Conservation (phyloP, 2,888 invertebrate genomes). For the Drosophila ustulata region DNA sequence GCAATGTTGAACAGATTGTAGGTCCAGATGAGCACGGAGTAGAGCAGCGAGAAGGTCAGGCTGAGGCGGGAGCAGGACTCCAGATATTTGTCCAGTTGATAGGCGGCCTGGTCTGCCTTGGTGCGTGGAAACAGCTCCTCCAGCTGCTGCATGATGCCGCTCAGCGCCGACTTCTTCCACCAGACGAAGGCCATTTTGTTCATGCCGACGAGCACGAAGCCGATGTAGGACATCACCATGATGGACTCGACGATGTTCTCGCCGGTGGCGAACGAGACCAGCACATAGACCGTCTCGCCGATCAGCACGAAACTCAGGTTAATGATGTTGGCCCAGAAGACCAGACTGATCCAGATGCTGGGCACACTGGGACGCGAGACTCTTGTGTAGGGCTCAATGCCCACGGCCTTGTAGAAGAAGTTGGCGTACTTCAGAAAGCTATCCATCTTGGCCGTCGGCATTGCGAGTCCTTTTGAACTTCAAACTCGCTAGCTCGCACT, state of each 20-base stretch:
- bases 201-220: conserved; percentile 72
- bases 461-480: conserved; percentile 17
- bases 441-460: conserved; percentile 52
- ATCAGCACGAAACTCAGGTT: conserved; percentile 60
- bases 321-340: conserved; percentile 61
- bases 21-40: conserved; percentile 79
- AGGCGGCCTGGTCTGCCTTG: conserved; percentile 38
- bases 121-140: conserved; percentile 64
- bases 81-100: conserved; percentile 55
- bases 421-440: conserved; percentile 73
- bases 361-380: background rate
- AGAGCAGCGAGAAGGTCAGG: conserved; percentile 72
- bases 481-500: background rate
- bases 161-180: conserved; percentile 63
- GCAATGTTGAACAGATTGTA: conserved; percentile 77
- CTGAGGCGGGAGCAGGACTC: conserved; percentile 56
- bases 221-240: conserved; percentile 78
- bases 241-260: conserved; percentile 74
- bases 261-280: conserved; percentile 54
- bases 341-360: conserved; percentile 25
- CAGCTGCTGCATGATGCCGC: conserved; percentile 62
- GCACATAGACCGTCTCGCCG: conserved; percentile 68
- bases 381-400: conserved; percentile 64
- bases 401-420: conserved; percentile 72
- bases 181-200: conserved; percentile 79